Evolutionary conservation across 2,888 invertebrate genomes (phyloP), one percentile per base, ranked within the genome.

Genomic region (Melanargia galathea): DNA sequence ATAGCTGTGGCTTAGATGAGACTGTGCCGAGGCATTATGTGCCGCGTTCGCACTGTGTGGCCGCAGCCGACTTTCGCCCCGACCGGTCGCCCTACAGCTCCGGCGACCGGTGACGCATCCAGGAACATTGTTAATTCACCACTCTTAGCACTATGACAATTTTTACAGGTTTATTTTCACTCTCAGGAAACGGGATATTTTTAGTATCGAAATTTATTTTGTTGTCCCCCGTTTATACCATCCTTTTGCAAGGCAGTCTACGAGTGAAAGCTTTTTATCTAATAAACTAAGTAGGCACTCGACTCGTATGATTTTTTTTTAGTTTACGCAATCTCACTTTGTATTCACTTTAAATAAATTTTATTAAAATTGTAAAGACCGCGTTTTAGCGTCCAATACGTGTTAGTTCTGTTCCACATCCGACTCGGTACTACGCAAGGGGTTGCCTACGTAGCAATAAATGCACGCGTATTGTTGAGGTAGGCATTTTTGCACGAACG

Each of bases 1-100:
- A 90, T 90, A 90, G 90, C 91, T 85, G 85, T 82, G 86, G 91
- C 85, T 90, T 90, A 90, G 87, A 90, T 85, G 90, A 89, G 91
- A 91, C 91, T 91, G 91, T 90, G 87, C 83, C 84, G 81, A 76
- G 82, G 79, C 20, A 51, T 52, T 71, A 70, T 71, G 72, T 82
- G 77, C 82, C 83, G 86, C 85, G 82, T 76, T 79, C 84, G 84
- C 82, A 83, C 84, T 81, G 86, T 84, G 84, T 84, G 82, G 82
- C 86, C 86, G 77, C 73, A 76, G 81, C 78, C 86, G 88, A 90
- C 90, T 90, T 88, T 88, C 90, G 90, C 90, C 88, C 89, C 90
- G 87, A 91, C 90, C 87, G 84, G 89, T 90, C 88, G 90, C 88
- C 88, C 90, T 83, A 90, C 90, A 79, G 80, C 84, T 90, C 87